Conservation (phyloP, 2,113 vertebrate species). For the Gavialis gangeticus region DNA sequence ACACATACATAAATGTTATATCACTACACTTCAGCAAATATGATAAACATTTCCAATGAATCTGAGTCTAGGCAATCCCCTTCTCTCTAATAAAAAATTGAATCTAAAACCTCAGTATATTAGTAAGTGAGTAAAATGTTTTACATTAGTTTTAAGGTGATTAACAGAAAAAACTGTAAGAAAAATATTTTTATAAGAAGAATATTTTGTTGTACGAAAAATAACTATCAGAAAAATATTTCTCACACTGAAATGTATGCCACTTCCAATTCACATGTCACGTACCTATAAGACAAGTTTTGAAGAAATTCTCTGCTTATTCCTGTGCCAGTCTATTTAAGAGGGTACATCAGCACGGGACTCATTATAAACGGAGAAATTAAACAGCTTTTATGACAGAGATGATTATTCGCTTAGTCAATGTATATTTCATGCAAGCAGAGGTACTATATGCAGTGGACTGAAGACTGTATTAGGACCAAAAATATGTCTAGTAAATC, state of each 20-base stretch:
- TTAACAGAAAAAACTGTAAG: background rate
- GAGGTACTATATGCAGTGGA: background rate
- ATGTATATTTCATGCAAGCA: background rate
- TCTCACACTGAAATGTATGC: background rate
- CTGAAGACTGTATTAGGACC: background rate
- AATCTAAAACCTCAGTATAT: background rate
- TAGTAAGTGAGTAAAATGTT: constrained; percentile 5
- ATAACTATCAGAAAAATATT: constrained; percentile 4
- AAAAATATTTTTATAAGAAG: background rate
- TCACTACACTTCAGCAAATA: background rate
- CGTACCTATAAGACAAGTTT: background rate
- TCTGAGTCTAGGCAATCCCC: background rate
- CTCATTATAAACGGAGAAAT: background rate
- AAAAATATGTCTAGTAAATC: background rate
- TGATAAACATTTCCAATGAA: background rate
- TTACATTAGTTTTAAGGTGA: background rate
- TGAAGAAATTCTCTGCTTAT: background rate
- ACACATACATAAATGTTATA: background rate
- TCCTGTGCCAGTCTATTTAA: background rate
- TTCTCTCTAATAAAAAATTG: background rate
- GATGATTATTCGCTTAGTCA: background rate
- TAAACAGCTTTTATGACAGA: background rate
- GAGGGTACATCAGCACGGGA: background rate
- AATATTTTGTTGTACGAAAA: constrained; percentile 3
- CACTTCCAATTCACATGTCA: background rate